Base-by-base conservation (phyloP, 2,888 invertebrate genomes). In the Eupithecia subfuscata region DNA sequence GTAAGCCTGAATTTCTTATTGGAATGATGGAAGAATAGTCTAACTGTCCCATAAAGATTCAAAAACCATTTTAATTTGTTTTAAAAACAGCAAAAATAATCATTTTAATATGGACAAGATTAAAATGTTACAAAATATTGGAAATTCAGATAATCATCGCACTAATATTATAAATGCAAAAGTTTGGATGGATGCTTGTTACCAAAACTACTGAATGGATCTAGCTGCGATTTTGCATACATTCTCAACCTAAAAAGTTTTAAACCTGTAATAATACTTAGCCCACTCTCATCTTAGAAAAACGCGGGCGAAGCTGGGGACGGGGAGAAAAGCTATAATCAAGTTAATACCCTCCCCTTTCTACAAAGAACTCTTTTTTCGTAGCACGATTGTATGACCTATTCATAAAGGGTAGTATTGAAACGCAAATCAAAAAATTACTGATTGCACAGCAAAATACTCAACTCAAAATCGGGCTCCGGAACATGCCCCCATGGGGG, bases 1-100 rank as follows among this genome's bases (percentile, higher is more conserved):
- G 97, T 96, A 89, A 90, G 84, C 2, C 22, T 25, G 14, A 60
- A 60, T 12, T 12, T 25, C 11, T 14, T 56, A 65, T 56, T 63
- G 2, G 8, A 56, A n/a, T 64, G 11, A 0, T 60, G 22, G 56
- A 60, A 25, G 12, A 22, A 8, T 25, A 60, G 60, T 60, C 22
- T n/a, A 9, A 48, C 18, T 48, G 52, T 56, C 22, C n/a, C n/a
- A 9, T 52, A 9, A 7, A 18, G 48, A 1, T 18, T 56, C 4
- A 11, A n/a, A 22, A 56, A 56, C 22, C 11, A 22, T 56, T 56
- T 56, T 56, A 4, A 3, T 56, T 11, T n/a, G 7, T 48, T 8
- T n/a, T n/a, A 9, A 52, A 52, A 9, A 52, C 2, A 52, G 9
- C 52, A 9, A n/a, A 30, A 30, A 30, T 30, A 30, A 30, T 30